A percentile compares a stretch with the other conserved stretches of the same genome.
phyloP scores from a whole-genome alignment of 2,113 vertebrate genomes.

The Cervus canadensis region DNA sequence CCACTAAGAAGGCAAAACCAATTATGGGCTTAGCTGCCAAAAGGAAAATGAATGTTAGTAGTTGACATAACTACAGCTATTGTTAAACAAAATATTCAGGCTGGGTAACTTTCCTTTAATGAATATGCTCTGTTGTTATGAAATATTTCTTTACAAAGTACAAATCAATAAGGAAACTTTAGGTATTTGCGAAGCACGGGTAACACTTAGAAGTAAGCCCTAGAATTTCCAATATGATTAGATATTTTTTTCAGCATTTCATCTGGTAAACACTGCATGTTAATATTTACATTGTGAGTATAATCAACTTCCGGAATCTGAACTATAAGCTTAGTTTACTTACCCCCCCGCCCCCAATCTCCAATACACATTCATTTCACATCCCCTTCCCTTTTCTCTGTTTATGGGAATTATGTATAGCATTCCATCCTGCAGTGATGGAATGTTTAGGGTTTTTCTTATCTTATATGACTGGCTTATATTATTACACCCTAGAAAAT shows the following conservation, averaged over 20 bases:
- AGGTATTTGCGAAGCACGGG: not conserved
- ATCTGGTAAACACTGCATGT: constrained; percentile 44
- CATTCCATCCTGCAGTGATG: not conserved
- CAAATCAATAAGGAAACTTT: not conserved
- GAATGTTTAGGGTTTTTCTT: not conserved
- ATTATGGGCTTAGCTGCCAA: not conserved
- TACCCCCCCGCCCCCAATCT: not conserved
- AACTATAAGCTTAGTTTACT: constrained; percentile 49
- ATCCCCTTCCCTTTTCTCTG: not conserved
- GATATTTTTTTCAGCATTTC: constrained; percentile 48
- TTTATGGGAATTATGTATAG: not conserved
- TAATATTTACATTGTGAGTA: constrained; percentile 67
- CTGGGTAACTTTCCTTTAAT: not conserved
- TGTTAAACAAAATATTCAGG: not conserved
- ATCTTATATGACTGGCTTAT: not conserved
- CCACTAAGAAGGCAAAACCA: not conserved
- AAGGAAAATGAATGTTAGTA: not conserved
- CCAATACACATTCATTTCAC: constrained; percentile 32
- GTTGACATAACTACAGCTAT: not conserved
- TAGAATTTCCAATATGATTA: constrained; percentile 28
- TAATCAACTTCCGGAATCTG: constrained; percentile 56
- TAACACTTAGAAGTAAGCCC: not conserved
- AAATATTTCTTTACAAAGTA: constrained; percentile 29
- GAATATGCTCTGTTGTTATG: not conserved
- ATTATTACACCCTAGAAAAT: constrained; percentile 11